Evolutionary conservation across 2,797 vertebrate species (phyloP).

Genomic region (Lepus oiostolus): DNA sequence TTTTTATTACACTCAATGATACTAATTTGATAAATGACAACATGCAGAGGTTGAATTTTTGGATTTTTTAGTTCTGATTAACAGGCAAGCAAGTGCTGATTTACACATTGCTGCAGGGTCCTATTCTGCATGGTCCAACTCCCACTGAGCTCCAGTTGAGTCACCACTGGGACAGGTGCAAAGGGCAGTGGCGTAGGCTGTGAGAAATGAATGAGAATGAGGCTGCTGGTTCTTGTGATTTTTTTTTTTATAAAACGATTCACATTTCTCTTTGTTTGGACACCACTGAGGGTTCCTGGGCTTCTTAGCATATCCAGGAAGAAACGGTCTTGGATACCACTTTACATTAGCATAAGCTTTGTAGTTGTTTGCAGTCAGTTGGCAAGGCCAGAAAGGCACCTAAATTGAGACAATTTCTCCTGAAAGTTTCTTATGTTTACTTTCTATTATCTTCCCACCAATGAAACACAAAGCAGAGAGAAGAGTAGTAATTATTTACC

Average conservation of each 20-base stretch:
- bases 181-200: slow-evolving; percentile 15
- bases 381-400: slow-evolving; percentile 49
- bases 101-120: neutral
- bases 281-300: slow-evolving; percentile 21
- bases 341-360: slow-evolving; percentile 74
- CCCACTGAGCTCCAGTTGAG: neutral
- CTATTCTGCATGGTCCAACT: neutral
- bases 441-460: slow-evolving; percentile 45
- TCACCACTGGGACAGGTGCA: slow-evolving; percentile 49
- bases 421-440: slow-evolving; percentile 11
- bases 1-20: neutral
- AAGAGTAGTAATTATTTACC: neutral
- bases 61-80: slow-evolving; percentile 13
- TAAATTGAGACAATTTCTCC: slow-evolving; percentile 64
- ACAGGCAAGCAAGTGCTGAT: slow-evolving; percentile 12
- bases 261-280: slow-evolving; percentile 62
- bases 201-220: slow-evolving; percentile 12
- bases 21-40: neutral
- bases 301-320: slow-evolving; percentile 79
- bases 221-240: neutral
- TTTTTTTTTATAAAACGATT: slow-evolving; percentile 63
- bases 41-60: neutral
- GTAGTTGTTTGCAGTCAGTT: slow-evolving; percentile 53
- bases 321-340: slow-evolving; percentile 71
- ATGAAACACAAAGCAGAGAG: neutral